Percentiles rank a stretch among this genome's conserved stretches.
Evolutionary conservation across 2,888 invertebrate species (phyloP).

Genomic region (Lordiphosa andalusiaca): DNA sequence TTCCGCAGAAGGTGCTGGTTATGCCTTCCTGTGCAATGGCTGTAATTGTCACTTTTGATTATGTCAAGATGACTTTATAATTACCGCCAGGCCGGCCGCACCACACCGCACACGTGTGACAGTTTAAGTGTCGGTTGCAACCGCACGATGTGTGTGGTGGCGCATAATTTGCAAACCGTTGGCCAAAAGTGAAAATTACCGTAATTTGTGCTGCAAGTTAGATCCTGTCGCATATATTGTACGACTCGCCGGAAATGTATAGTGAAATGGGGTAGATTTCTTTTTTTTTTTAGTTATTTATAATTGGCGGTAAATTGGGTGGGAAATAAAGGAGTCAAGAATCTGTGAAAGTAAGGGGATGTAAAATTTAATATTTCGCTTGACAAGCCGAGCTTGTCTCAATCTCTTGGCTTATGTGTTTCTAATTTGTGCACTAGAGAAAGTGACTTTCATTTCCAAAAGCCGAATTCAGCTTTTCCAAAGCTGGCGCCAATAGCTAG

Average conservation of each 20-base stretch:
- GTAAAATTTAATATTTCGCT: no score
- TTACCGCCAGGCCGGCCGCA: conserved; percentile 62
- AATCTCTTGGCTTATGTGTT: no score
- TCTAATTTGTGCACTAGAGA: no score
- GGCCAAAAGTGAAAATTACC: conserved; percentile 61
- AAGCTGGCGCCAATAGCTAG: no score
- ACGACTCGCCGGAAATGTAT: conserved; percentile 48
- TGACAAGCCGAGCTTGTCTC: no score
- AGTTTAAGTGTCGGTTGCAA: conserved; percentile 70
- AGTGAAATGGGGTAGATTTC: conserved; percentile 7
- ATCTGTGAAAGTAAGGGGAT: no score
- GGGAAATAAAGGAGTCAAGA: background rate
- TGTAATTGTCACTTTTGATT: conserved; percentile 78
- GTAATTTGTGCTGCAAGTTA: conserved; percentile 51
- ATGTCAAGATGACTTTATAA: conserved; percentile 78
- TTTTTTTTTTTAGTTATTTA: conserved; percentile 14
- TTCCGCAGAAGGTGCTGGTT: conserved; percentile 2
- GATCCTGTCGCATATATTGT: conserved; percentile 39
- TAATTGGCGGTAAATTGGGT: background rate
- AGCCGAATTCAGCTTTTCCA: no score
- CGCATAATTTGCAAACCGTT: conserved; percentile 61
- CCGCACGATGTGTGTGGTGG: conserved; percentile 41
- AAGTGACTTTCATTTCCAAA: no score
- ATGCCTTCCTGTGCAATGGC: conserved; percentile 63
- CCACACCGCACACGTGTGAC: conserved; percentile 69